Conservation (phyloP, 2,113 vertebrate species). For the Bujurquina vittata region DNA sequence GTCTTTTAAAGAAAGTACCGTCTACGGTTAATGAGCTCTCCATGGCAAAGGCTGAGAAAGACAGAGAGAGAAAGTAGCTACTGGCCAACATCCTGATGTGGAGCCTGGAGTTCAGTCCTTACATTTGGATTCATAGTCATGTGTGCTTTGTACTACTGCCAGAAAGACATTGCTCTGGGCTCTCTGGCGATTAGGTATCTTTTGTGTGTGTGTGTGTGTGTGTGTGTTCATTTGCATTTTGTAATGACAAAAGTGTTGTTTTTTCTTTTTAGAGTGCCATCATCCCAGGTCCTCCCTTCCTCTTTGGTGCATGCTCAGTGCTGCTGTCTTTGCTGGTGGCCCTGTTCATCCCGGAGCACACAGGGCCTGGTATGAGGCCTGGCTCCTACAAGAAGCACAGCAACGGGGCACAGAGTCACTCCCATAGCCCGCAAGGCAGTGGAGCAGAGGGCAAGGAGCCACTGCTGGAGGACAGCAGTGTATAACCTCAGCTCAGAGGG, state of each 20-base stretch:
- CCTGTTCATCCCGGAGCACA: constrained; percentile 92
- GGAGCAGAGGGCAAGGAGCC: constrained; percentile 89
- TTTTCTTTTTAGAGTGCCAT: constrained; percentile 84
- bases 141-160: constrained; percentile 75
- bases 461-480: constrained; percentile 90
- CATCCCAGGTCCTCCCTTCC: constrained; percentile 93
- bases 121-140: constrained; percentile 71
- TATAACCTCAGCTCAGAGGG: constrained; percentile 78
- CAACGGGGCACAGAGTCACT: constrained; percentile 85
- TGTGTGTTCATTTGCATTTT: not conserved
- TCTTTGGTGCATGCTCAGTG: constrained; percentile 92
- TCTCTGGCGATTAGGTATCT: constrained; percentile 38
- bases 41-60: constrained; percentile 10
- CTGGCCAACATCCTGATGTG: constrained; percentile 56
- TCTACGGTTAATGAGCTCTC: not conserved
- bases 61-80: not conserved
- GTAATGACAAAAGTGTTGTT: not conserved
- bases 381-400: constrained; percentile 91
- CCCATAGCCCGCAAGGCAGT: constrained; percentile 86
- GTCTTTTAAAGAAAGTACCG: constrained; percentile 18
- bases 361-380: constrained; percentile 78
- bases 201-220: constrained; percentile 22
- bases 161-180: constrained; percentile 60
- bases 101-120: constrained; percentile 51
- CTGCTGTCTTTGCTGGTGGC: constrained; percentile 91